Evolutionary conservation across 2,113 vertebrate species (phyloP).

Genomic region (Trichechus manatus): DNA sequence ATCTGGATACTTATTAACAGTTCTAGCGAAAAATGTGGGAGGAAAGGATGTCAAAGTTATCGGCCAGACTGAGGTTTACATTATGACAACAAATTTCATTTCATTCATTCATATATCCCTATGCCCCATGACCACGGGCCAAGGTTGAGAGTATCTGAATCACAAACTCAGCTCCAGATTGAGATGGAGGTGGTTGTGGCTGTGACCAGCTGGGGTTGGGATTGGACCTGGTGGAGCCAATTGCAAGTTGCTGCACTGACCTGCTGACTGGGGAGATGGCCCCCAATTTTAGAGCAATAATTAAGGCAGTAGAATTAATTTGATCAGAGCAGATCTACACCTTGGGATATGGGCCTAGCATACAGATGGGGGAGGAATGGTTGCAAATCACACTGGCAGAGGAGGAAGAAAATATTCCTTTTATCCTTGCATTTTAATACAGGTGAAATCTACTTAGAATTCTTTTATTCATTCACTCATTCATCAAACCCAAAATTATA

Average conservation of each 20-base stretch:
- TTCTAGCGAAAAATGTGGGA: conserved; percentile 14
- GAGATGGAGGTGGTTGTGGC: neutral
- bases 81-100: neutral
- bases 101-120: neutral
- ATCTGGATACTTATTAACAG: conserved; percentile 45
- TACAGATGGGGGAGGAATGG: neutral
- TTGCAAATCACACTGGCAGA: neutral
- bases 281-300: neutral
- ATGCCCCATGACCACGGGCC: neutral
- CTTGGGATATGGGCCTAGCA: neutral
- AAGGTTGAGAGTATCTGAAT: neutral
- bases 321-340: neutral
- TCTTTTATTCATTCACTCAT: neutral
- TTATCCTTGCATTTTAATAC: neutral
- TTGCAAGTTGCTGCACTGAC: neutral
- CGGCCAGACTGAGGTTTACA: neutral
- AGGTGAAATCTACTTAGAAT: neutral
- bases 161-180: neutral
- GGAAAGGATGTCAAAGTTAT: conserved; percentile 36
- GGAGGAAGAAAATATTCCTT: neutral
- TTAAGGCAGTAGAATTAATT: neutral
- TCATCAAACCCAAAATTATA: neutral
- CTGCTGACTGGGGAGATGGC: neutral
- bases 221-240: neutral
- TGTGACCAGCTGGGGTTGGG: neutral